phyloP scores from a whole-genome alignment of 2,888 invertebrate genomes.

The Antheraea assamensis region DNA sequence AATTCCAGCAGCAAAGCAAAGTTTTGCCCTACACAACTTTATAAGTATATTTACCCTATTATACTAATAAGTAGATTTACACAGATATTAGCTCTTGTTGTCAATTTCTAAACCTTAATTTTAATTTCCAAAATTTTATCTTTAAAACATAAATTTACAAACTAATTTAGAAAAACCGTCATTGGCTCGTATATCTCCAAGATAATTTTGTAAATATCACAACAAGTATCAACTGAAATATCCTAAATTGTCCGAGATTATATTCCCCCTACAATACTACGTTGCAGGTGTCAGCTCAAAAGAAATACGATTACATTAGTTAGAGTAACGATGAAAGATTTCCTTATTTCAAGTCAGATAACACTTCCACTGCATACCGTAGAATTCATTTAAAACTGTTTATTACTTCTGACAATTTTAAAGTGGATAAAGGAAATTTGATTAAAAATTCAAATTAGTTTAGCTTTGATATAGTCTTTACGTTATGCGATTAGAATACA shows the following conservation, averaged over 20 bases:
- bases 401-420: neutral
- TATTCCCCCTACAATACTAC: conserved; percentile 23
- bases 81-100: no score
- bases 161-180: no score
- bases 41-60: no score
- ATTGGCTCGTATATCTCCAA: no score
- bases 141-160: no score
- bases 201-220: neutral
- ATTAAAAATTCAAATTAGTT: neutral
- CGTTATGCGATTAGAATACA: no score
- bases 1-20: no score
- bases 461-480: neutral
- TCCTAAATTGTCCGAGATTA: neutral
- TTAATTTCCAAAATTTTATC: no score
- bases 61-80: no score
- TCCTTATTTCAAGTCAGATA: conserved; percentile 16
- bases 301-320: conserved; percentile 40
- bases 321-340: conserved; percentile 17
- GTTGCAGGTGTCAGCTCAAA: conserved; percentile 40
- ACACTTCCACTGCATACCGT: neutral
- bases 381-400: neutral
- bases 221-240: neutral
- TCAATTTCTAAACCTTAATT: no score
- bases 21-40: no score
- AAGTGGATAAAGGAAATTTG: neutral